Evolutionary conservation across 2,113 vertebrate species (phyloP), one percentile per base, ranked within the genome.

Genomic region (Ammodytes marinus): DNA sequence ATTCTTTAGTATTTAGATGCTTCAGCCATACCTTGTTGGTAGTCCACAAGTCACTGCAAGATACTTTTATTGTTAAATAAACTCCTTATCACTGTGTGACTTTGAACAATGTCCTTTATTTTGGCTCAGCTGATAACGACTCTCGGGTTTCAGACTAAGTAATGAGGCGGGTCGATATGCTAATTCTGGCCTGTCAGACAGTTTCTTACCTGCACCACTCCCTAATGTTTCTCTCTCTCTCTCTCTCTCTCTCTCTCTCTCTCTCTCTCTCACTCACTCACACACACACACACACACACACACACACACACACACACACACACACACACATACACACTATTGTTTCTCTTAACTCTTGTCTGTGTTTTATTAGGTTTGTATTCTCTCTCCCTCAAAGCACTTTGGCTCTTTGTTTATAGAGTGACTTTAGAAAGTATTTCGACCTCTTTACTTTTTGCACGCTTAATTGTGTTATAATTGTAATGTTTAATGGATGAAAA

Each of bases 141-240:
- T 61, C 5, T 27, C 43, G 52, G 40, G 35, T 67, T 54, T 84
- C 61, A 78, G 55, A 65, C 47, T 67, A 12, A 71, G 55, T 69
- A 65, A 80, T 88, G 68, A 85, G 66, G 61, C 58, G 43, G 79
- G 49, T 17, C 53, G 63, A 79, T 78, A 80, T 80, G 72, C 69
- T 86, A 72, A 85, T 86, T 85, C 49, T 46, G 65, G 45, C 52
- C 55, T 68, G 45, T 64, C 49, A 63, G 69, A 46, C 54, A 37
- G 54, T 74, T 27, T 69, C 43, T 72, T 50, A 69, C 64, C 37
- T 68, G 14, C 80, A 8, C 8, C 13, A 69, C n/a, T 49, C 43
- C 7, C 15, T 58, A 35, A 46, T 70, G 42, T 46, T 75, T 19
- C 4, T 45, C 43, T 75, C 54, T 66, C 45, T 55, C 58, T 1